These are phyloP conservation scores for Sebastes reedi DNA, from an alignment of 2,797 vertebrate genomes.

Conservation along the genomic window DNA sequence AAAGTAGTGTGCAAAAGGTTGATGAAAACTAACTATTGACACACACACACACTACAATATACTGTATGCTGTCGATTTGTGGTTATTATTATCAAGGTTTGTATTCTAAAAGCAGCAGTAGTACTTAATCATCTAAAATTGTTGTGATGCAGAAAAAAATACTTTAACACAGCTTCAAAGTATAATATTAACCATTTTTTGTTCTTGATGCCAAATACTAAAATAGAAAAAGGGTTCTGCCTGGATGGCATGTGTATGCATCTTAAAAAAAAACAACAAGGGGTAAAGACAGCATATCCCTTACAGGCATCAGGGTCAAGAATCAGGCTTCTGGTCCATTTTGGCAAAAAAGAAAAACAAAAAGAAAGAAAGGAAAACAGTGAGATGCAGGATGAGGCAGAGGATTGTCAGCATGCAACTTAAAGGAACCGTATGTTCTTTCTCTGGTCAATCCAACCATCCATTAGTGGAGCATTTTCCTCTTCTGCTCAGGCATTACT, in stretches of 20 bases:
- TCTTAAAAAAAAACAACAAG: background rate
- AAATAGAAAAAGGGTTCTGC: slow-evolving; percentile 8
- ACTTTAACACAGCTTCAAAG: slow-evolving; percentile 28
- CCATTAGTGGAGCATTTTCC: slow-evolving; percentile 7
- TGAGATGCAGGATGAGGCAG: slow-evolving; percentile 21
- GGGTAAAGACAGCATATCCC: background rate
- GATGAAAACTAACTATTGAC: slow-evolving; percentile 23
- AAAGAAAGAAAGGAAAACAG: background rate
- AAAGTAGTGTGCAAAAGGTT: slow-evolving; percentile 33
- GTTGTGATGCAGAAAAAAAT: slow-evolving; percentile 22
- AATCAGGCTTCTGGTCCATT: slow-evolving; percentile 50
- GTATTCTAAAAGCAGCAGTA: slow-evolving; percentile 51
- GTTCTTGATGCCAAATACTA: slow-evolving; percentile 33
- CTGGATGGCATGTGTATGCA: background rate
- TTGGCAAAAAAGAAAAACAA: slow-evolving; percentile 54
- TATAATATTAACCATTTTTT: slow-evolving; percentile 9
- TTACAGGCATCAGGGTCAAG: slow-evolving; percentile 28
- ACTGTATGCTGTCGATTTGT: slow-evolving; percentile 14
- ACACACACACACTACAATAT: slow-evolving; percentile 24
- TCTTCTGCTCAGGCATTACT: slow-evolving; percentile 60
- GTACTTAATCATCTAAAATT: slow-evolving; percentile 30
- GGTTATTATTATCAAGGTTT: slow-evolving; percentile 11
- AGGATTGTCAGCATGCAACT: slow-evolving; percentile 61
- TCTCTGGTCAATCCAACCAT: slow-evolving; percentile 24
- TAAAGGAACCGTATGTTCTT: slow-evolving; percentile 34